Evolutionary conservation across 2,113 vertebrate genomes (phyloP).

Genomic region (Penelope pileata): DNA sequence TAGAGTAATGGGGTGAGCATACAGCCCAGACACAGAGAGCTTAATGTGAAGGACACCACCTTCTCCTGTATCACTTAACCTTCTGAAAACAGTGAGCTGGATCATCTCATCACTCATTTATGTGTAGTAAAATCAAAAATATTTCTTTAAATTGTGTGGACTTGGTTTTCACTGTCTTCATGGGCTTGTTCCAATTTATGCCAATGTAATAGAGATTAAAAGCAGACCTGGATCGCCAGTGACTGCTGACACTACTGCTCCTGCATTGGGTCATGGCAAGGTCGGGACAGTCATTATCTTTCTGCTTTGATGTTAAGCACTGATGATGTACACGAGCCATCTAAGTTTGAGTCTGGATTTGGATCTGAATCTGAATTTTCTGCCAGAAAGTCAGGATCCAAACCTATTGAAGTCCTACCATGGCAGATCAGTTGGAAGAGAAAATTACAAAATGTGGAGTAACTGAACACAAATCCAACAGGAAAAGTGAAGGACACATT

Average conservation of each 20-base stretch:
- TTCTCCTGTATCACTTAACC: not conserved
- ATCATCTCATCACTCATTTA: not conserved
- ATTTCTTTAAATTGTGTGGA: not conserved
- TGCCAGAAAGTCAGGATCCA: not conserved
- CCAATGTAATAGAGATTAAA: not conserved
- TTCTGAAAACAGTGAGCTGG: not conserved
- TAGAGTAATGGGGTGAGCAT: not conserved
- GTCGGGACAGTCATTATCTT: conserved; percentile 22
- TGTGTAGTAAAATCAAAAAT: not conserved
- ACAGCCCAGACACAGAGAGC: not conserved
- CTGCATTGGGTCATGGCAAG: not conserved
- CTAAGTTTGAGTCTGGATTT: not conserved
- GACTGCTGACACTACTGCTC: not conserved
- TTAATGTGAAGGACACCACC: not conserved
- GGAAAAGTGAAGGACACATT: not conserved
- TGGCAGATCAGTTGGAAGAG: not conserved
- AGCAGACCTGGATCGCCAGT: not conserved
- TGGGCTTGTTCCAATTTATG: not conserved
- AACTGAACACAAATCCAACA: not conserved
- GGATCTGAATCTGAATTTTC: not conserved
- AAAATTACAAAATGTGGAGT: not conserved
- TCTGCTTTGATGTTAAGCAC: conserved; percentile 32
- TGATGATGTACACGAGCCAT: not conserved
- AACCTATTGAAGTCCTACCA: not conserved
- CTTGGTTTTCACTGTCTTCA: not conserved